Base-by-base conservation (phyloP, 2,888 invertebrate species). In the Drosophila tripunctata region DNA sequence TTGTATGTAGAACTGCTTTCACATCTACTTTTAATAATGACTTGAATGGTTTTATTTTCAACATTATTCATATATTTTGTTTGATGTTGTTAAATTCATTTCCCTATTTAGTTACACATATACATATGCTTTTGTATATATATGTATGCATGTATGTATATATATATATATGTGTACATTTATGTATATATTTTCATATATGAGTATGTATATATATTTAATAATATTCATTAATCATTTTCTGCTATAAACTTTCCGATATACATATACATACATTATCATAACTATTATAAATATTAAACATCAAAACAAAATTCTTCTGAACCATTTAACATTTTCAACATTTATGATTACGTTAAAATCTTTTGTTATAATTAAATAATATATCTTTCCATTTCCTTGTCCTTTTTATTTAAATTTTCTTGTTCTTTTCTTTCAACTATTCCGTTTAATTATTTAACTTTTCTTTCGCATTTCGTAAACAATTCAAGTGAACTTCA, bases 311-410 rank as follows among this genome's bases (percentile, higher is more conserved):
- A 63, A 66, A 76, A 63, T 69, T 66, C 67, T 67, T 70, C 79
- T 68, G 85, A 85, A 81, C 75, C 73, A 85, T 85, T 75, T 74
- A 85, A 81, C 81, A 85, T 60, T 85, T 81, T 57, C 56, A 81
- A 81, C 80, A 85, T 85, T 85, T 82, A 75, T 84, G 87, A 80
- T 84, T 84, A 80, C 81, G 66, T 70, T 83, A 86, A 82, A 82
- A 71, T 74, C 71, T 70, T 73, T 52, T 41, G 58, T 73, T 73
- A 77, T 75, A 78, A 70, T 77, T 79, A 79, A 78, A 75, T 77
- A 87, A 75, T 88, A 87, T 88, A 74, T 63, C 56, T 57, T 52
- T 33, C 36, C 17, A 31, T 45, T 30, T 15, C 40, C 12, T 35
- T 38, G n/a, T 30, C n/a, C n/a, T 33, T 74, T 66, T 41, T n/a